These are phyloP conservation scores for Chromoteleia sp. DNA, from an alignment of 2,888 invertebrate genomes.

Conservation along the genomic window DNA sequence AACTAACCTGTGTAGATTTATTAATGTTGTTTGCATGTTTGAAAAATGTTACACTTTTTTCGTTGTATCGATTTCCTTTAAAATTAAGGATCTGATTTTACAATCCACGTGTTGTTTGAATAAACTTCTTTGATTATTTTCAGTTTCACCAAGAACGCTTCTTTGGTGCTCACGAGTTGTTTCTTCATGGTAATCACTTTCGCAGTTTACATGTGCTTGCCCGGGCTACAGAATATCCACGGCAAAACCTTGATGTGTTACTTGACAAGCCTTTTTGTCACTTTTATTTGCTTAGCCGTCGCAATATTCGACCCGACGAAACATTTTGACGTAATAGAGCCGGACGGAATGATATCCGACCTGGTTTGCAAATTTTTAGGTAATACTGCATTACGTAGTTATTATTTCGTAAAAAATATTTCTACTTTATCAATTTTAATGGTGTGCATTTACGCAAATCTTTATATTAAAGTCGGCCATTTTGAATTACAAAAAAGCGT, in stretches of 20 bases:
- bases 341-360: slow-evolving; percentile 21
- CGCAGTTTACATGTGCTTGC: slow-evolving; percentile 88
- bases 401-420: not conserved
- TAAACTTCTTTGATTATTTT: slow-evolving; percentile 46
- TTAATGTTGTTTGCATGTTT: no score
- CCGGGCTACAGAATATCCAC: slow-evolving; percentile 89
- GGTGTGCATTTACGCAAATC: no score
- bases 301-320: slow-evolving; percentile 77
- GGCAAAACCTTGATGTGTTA: slow-evolving; percentile 91
- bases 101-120: slow-evolving; percentile 1
- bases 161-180: slow-evolving; percentile 86
- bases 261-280: slow-evolving; percentile 88
- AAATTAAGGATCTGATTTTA: not conserved
- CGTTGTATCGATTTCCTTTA: no score
- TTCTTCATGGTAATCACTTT: slow-evolving; percentile 88
- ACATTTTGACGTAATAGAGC: slow-evolving; percentile 32
- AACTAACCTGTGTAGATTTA: no score
- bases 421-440: no score
- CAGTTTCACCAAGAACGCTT: slow-evolving; percentile 75
- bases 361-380: slow-evolving; percentile 62
- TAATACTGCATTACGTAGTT: slow-evolving; percentile 27
- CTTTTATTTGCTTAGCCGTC: slow-evolving; percentile 87
- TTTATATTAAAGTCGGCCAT: no score
- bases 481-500: no score
- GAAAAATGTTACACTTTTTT: no score